These are phyloP conservation scores for Rhinolophus ferrumequinum DNA, from an alignment of 2,113 vertebrate species.

Conservation along the genomic window DNA sequence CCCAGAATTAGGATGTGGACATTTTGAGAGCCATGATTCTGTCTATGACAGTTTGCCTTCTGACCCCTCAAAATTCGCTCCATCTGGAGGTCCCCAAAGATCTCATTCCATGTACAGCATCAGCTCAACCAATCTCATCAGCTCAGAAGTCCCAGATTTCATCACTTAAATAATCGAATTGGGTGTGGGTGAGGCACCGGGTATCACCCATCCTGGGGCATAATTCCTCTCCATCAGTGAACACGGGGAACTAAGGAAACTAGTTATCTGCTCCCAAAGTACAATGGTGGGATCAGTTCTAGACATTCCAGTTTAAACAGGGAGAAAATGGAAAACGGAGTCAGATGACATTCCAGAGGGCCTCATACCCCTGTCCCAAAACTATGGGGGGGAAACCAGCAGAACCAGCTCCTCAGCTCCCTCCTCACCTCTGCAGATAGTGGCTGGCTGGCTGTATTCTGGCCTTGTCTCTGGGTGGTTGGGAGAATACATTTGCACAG, in stretches of 20 bases:
- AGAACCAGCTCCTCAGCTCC: background rate
- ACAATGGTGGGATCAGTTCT: background rate
- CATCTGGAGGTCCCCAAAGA: background rate
- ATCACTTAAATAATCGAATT: too few relatives aligned
- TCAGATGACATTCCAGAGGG: background rate
- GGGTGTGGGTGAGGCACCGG: background rate
- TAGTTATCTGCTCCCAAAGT: background rate
- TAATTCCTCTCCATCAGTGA: background rate
- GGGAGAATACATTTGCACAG: background rate
- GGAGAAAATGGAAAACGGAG: background rate
- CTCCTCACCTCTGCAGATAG: background rate
- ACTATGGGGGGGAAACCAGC: accelerated
- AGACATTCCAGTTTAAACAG: background rate
- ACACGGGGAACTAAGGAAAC: background rate
- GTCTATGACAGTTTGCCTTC: background rate
- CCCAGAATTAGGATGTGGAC: background rate
- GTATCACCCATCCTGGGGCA: background rate
- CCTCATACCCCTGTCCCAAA: background rate
- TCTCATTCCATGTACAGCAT: background rate
- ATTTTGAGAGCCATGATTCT: background rate
- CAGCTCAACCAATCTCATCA: background rate
- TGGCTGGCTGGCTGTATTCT: background rate
- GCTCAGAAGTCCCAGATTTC: background rate
- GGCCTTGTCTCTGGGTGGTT: background rate
- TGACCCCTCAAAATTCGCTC: background rate